phyloP scores from a whole-genome alignment of 1,140 invertebrate species.

The Araneus ventricosus region DNA sequence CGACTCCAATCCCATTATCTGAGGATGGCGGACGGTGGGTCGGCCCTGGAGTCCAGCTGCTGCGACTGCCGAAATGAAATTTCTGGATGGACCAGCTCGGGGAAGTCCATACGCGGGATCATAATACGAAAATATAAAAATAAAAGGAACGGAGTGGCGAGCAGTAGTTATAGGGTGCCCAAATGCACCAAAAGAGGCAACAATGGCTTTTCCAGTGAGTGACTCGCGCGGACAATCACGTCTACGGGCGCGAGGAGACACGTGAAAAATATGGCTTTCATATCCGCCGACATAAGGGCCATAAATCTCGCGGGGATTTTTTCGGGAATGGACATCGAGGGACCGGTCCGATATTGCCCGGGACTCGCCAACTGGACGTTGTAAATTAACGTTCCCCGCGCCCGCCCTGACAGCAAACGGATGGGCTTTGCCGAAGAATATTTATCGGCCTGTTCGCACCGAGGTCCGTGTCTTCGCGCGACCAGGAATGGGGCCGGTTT shows the following conservation, averaged over 20 bases:
- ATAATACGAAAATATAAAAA: conserved; percentile 48
- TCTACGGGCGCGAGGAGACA: conserved; percentile 67
- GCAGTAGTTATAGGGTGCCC: conserved; percentile 69
- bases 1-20: conserved; percentile 68
- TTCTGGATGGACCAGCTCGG: conserved; percentile 60
- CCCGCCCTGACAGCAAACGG: conserved; percentile 36
- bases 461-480: not conserved
- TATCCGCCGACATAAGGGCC: conserved; percentile 74
- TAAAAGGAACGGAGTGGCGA: conserved; percentile 49
- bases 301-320: conserved; percentile 71
- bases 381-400: conserved; percentile 59
- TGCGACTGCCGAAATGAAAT: conserved; percentile 70
- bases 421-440: conserved; percentile 50
- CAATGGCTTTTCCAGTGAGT: conserved; percentile 68
- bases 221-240: conserved; percentile 68
- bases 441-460: conserved; percentile 43
- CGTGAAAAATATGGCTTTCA: conserved; percentile 75
- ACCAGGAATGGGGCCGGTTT: not conserved
- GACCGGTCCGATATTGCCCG: conserved; percentile 68
- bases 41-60: conserved; percentile 63
- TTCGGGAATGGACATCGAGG: conserved; percentile 68
- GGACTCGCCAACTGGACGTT: conserved; percentile 42
- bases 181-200: conserved; percentile 70
- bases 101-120: conserved; percentile 64
- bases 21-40: conserved; percentile 36